These are phyloP conservation scores for Bombus waltoni DNA, from an alignment of 1,140 invertebrate genomes.

Conservation along the genomic window DNA sequence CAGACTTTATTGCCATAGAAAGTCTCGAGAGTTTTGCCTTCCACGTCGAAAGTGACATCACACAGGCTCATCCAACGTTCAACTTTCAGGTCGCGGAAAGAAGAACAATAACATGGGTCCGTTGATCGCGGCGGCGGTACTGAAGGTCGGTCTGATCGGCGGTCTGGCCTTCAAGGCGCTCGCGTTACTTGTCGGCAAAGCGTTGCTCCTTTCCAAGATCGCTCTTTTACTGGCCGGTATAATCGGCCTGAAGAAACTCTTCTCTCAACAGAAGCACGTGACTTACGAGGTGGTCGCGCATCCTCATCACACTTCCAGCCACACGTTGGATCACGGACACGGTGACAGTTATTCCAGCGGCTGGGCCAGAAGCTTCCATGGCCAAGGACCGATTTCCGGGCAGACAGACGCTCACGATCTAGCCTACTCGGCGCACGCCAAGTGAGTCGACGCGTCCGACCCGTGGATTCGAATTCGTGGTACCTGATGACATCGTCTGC, in stretches of 20 bases:
- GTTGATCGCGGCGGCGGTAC: conserved; percentile 88
- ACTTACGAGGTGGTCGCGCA: conserved; percentile 89
- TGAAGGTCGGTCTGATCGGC: conserved; percentile 91
- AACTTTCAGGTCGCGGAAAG: conserved; percentile 85
- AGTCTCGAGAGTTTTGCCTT: conserved; percentile 67
- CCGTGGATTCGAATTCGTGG: conserved; percentile 14
- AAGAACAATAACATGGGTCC: conserved; percentile 90
- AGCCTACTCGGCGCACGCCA: conserved; percentile 86
- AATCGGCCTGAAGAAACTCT: conserved; percentile 91
- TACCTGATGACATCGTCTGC: not conserved
- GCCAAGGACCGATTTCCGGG: conserved; percentile 75
- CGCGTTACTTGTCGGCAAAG: conserved; percentile 91
- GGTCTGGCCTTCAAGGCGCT: conserved; percentile 91
- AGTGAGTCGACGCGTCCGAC: conserved; percentile 45
- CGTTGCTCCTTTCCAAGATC: conserved; percentile 91
- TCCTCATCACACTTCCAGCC: conserved; percentile 84
- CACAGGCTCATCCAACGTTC: not conserved
- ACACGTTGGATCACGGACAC: conserved; percentile 79
- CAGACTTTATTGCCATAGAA: conserved; percentile 65
- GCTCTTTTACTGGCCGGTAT: conserved; percentile 90
- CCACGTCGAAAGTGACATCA: conserved; percentile 50
- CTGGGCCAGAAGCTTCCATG: conserved; percentile 85
- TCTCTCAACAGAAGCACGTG: conserved; percentile 89
- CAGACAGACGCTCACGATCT: conserved; percentile 84
- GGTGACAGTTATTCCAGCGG: conserved; percentile 84